Evolutionary conservation across 2,888 invertebrate genomes (phyloP).

Genomic region (Epinotia nisella): DNA sequence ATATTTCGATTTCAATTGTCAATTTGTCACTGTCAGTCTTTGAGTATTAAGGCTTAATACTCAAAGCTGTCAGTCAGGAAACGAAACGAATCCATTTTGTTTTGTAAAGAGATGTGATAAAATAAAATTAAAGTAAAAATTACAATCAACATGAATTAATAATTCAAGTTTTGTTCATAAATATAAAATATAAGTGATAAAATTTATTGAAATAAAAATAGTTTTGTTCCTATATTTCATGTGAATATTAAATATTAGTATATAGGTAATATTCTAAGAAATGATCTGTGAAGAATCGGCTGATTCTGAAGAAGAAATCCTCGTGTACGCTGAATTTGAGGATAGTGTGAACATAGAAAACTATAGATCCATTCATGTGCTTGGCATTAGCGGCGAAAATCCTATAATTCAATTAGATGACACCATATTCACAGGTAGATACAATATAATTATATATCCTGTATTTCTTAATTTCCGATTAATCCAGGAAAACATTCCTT

Average conservation of each 20-base stretch:
- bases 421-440: constrained; percentile 84
- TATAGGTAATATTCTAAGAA: constrained; percentile 8
- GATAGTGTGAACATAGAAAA: constrained; percentile 79
- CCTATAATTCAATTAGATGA: constrained; percentile 89
- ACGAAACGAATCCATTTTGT: too few species aligned
- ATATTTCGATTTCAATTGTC: too few species aligned
- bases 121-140: too few species aligned
- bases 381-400: constrained; percentile 86
- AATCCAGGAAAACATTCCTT: not conserved
- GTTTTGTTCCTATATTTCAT: not conserved
- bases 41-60: too few species aligned
- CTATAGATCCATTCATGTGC: constrained; percentile 80
- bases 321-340: constrained; percentile 86
- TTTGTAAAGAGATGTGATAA: too few species aligned
- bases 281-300: constrained; percentile 45
- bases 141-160: too few species aligned
- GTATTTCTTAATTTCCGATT: not conserved
- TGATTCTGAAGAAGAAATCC: constrained; percentile 84
- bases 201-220: too few species aligned
- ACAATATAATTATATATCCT: not conserved
- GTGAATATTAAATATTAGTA: not conserved
- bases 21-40: too few species aligned
- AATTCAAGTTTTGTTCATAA: too few species aligned
- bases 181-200: too few species aligned
- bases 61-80: too few species aligned